Evolutionary conservation across 2,113 vertebrate species (phyloP).

Genomic region (Etheostoma spectabile): DNA sequence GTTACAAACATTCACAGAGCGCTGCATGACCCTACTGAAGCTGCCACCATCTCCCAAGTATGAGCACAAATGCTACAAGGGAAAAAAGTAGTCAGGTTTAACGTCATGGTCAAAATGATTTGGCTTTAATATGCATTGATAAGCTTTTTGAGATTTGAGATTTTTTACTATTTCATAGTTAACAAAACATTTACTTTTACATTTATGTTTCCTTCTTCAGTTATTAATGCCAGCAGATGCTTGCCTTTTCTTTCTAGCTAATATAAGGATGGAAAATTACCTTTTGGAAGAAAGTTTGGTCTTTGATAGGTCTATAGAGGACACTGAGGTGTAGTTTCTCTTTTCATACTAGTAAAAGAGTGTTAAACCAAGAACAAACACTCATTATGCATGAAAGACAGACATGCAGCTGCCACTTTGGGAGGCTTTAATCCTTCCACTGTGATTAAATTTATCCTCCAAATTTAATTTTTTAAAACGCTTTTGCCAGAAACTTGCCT

Average conservation of each 20-base stretch:
- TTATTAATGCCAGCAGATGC: neutral
- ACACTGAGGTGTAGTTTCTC: neutral
- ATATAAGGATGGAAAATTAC: neutral
- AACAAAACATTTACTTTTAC: neutral
- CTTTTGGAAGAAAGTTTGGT: neutral
- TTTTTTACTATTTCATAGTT: neutral
- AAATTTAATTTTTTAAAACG: neutral
- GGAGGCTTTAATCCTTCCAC: neutral
- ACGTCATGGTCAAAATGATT: neutral
- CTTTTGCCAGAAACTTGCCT: neutral
- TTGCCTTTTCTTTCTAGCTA: neutral
- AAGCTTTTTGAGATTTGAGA: too few relatives aligned
- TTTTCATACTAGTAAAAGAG: too few relatives aligned
- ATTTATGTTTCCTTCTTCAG: neutral
- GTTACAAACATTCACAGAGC: constrained; percentile 36
- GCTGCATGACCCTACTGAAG: constrained; percentile 26
- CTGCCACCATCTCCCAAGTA: constrained; percentile 7
- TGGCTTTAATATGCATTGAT: too few relatives aligned
- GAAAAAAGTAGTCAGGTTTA: neutral
- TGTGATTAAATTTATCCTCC: neutral
- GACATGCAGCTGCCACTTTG: neutral
- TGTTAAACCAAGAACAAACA: too few relatives aligned
- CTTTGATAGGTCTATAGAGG: neutral
- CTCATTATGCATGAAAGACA: neutral
- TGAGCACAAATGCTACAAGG: neutral